Conservation (phyloP, 2,113 vertebrate genomes). For the Oncorhynchus gorbuscha region DNA sequence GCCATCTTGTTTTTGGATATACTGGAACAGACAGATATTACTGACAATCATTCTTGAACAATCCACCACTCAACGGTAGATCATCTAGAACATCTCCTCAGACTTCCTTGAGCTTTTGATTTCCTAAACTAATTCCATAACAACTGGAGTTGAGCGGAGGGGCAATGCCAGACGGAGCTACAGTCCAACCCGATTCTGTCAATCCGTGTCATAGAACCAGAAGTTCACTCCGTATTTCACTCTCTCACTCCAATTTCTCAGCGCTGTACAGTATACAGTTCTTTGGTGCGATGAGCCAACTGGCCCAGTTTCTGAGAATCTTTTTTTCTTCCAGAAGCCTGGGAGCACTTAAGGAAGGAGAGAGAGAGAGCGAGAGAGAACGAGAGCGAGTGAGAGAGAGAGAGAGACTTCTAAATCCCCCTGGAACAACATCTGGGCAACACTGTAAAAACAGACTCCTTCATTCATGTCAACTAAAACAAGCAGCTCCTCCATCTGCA, state of each 20-base stretch:
- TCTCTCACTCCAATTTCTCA: not conserved
- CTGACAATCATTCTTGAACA: not conserved
- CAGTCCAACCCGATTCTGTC: not conserved
- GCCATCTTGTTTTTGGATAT: conserved; percentile 1
- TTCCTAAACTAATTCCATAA: not conserved
- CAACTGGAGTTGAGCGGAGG: not conserved
- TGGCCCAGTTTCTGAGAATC: conserved; percentile 12
- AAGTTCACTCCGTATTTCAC: not conserved
- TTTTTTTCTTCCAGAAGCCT: conserved; percentile 2
- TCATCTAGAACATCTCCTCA: not conserved
- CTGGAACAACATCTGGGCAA: conserved; percentile 42
- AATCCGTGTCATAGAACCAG: not conserved
- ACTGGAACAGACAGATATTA: not conserved
- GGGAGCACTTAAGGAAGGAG: not conserved
- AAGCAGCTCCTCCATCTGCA: conserved; percentile 52
- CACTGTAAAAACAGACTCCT: conserved; percentile 62
- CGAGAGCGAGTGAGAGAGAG: too few species aligned
- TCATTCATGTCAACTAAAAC: conserved; percentile 58
- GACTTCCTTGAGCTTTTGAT: not conserved
- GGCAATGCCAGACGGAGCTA: not conserved
- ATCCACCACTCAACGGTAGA: not conserved
- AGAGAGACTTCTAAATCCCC: conserved; percentile 36
- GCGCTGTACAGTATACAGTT: not conserved
- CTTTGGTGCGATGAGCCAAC: conserved; percentile 19
- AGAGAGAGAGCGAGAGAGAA: not conserved